Base-by-base conservation (phyloP, 2,888 invertebrate species). In the Chrysomela aeneicollis region DNA sequence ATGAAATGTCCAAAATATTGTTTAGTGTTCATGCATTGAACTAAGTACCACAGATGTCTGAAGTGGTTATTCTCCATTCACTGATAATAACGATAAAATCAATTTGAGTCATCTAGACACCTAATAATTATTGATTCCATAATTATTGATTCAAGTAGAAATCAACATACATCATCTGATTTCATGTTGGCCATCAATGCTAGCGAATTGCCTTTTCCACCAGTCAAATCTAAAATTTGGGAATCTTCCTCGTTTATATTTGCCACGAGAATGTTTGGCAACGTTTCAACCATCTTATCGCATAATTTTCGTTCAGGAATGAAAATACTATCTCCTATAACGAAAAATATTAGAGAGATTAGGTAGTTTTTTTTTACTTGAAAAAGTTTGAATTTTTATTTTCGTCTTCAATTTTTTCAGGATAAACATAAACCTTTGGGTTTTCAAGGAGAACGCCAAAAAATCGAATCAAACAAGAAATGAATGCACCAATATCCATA, bases 181-280 rank as follows among this genome's bases (percentile, higher is more conserved):
- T 80, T 72, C 59, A 87, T 81, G 18, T 80, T 78, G 8, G 84
- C 81, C 51, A 94, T 82, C 42, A 89, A 79, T 0, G 91, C 91
- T 12, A 94, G 81, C 1, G 93, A 93, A 1, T 90, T 88, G 9
- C 91, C 93, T 81, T 94, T 94, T 0, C 93, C 93, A 0, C 94
- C 94, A 0, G 91, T 90, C 9, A 90, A 78, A 8, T 81, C 78
- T 0, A 87, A 81, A 67, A 87, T 86, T 21, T 84, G 83, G 22
- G 89, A 86, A 12, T 83, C 83, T 0, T 77, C 75, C 10, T 85
- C 84, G 6, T 82, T 80, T 22, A 90, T 85, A 0, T 80, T 68
- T 1, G 71, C 53, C 4, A 77, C 69, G 18, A 76, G 68, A 54
- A 64, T 52, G n/a, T 67, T 37, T 12, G 71, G 69, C 9, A 73